Conservation (phyloP, 2,113 vertebrate genomes). For the Burhinus oedicnemus region DNA sequence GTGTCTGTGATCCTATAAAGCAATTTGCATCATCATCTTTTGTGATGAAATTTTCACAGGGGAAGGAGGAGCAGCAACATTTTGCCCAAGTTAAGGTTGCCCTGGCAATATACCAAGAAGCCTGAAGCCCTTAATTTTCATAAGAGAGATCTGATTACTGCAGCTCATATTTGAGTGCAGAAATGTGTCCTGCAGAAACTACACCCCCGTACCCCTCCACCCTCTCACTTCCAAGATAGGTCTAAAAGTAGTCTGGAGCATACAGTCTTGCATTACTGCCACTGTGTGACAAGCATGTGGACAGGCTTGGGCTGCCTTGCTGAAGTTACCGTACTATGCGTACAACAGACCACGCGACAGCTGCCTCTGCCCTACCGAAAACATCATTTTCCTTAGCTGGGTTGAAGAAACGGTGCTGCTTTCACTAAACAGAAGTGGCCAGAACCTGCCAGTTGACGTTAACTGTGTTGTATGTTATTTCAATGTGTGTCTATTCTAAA, state of each 20-base stretch:
- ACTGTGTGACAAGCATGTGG: neutral
- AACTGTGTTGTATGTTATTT: constrained; percentile 22
- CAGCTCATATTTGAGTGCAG: neutral
- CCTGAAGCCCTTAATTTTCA: constrained; percentile 39
- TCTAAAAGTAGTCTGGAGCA: neutral
- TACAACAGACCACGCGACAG: neutral
- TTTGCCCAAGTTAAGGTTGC: constrained; percentile 30
- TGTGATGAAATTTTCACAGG: constrained; percentile 50
- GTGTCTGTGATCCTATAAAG: constrained; percentile 31
- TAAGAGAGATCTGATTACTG: neutral
- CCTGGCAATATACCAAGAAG: constrained; percentile 5
- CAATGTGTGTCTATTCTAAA: constrained; percentile 15
- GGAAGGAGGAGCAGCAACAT: constrained; percentile 7
- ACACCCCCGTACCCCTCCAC: neutral
- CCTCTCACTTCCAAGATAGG: neutral
- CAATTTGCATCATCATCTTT: constrained; percentile 52
- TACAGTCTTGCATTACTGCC: neutral
- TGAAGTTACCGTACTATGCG: neutral
- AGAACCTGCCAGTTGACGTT: neutral
- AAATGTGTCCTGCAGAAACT: constrained; percentile 33
- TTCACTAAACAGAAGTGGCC: neutral
- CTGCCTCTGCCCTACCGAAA: neutral
- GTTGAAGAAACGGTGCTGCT: neutral
- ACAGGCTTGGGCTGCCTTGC: neutral
- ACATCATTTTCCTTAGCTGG: neutral